Percentiles rank a stretch among this genome's conserved stretches.
Conservation (phyloP, 2,888 invertebrate species). For the Hermaeophaga mercurialis region DNA sequence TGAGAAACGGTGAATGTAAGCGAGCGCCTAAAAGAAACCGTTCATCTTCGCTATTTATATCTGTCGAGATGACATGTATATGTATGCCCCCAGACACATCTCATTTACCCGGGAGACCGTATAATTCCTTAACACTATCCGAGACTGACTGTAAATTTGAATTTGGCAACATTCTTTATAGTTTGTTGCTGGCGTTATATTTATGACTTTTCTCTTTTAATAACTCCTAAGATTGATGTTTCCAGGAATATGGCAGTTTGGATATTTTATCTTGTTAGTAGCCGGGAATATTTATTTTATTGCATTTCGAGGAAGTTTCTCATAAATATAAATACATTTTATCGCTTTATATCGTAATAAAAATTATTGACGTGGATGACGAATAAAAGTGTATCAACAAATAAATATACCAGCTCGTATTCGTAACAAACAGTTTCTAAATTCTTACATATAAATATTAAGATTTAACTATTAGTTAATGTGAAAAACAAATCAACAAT, state of each 20-base stretch:
- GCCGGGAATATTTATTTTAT: not conserved
- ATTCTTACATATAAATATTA: too few species aligned
- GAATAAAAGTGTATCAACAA: too few species aligned
- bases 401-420: too few species aligned
- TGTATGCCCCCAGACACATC: slow-evolving; percentile 57
- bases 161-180: slow-evolving; percentile 49
- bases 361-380: too few species aligned
- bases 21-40: slow-evolving; percentile 44
- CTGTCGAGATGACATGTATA: slow-evolving; percentile 56
- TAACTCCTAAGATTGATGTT: slow-evolving; percentile 11
- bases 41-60: slow-evolving; percentile 57
- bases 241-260: not conserved
- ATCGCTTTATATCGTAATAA: too few species aligned
- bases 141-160: slow-evolving; percentile 56
- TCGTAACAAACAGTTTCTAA: too few species aligned
- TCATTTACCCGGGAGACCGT: slow-evolving; percentile 43
- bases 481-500: too few species aligned
- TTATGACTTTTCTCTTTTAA: slow-evolving; percentile 23
- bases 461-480: too few species aligned
- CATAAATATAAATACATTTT: not conserved
- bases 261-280: slow-evolving; percentile 1
- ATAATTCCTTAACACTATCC: slow-evolving; percentile 63
- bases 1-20: slow-evolving; percentile 34
- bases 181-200: slow-evolving; percentile 43
- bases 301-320: not conserved